A percentile compares a stretch with the other conserved stretches of the same genome.
Conservation (phyloP, 2,888 invertebrate species). For the Anthophora plumipes region DNA sequence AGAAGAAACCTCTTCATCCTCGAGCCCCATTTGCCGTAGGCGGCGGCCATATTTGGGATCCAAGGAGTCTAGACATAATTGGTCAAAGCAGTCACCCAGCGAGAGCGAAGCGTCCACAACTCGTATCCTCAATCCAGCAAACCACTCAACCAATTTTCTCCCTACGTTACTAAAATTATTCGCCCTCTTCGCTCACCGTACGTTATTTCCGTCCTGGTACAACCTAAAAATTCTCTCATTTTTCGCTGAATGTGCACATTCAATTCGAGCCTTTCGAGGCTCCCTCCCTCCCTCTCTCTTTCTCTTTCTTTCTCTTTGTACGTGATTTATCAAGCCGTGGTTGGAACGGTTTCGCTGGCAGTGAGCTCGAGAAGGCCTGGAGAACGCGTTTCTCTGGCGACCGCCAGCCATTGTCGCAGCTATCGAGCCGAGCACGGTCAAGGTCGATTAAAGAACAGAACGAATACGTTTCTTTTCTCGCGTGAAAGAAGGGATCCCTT, state of each 20-base stretch:
- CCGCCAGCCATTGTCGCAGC: constrained; percentile 46
- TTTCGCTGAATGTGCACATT: constrained; percentile 10
- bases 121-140: neutral
- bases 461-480: constrained; percentile 45
- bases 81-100: constrained; percentile 20
- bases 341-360: constrained; percentile 5
- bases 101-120: neutral
- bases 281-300: too few species aligned
- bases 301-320: neutral
- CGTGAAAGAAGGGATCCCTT: constrained; percentile 6
- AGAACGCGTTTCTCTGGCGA: constrained; percentile 24
- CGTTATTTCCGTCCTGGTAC: neutral
- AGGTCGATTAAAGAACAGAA: constrained; percentile 57
- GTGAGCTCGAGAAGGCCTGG: neutral
- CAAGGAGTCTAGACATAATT: constrained; percentile 17
- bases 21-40: constrained; percentile 12
- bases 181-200: neutral
- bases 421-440: constrained; percentile 53
- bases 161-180: constrained; percentile 1
- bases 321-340: constrained; percentile 36
- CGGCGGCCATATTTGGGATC: constrained; percentile 12
- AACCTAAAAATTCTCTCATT: constrained; percentile 4
- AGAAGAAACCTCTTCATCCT: neutral
- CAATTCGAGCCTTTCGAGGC: constrained; percentile 11
- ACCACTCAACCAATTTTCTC: constrained; percentile 4